Base-by-base conservation (phyloP, 2,113 vertebrate species). In the Physeter macrocephalus region DNA sequence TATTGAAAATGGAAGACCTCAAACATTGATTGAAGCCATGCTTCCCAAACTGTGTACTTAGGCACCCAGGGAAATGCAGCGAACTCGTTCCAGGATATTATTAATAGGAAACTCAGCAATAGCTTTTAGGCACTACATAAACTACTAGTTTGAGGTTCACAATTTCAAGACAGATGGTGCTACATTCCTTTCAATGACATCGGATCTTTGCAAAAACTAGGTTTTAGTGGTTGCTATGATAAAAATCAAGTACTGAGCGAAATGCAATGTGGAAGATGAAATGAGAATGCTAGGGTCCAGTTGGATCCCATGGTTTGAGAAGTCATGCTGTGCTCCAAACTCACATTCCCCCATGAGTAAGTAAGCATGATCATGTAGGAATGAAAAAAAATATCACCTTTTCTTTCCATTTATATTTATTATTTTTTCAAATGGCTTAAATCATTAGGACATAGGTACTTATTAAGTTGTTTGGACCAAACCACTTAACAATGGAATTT, bases 331-430 rank as follows among this genome's bases (percentile, higher is more conserved):
- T 49, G 36, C 15, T 90, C 41, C 29, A 41, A 3, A 81, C 25
- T 2, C 11, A 8, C 17, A 72, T 4, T 0, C 3, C 12, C 4
- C 52, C 5, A 1, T 3, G 1, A 83, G 29, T 2, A 29, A 57
- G 34, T 46, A 18, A 39, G 5, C 54, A n/a, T 46, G 29, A 18
- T 49, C 39, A 72, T 2, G 10, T 25, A 34, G 43, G 23, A 57
- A 43, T 41, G 52, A 78, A 75, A 92, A 31, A 57, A 75, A 81
- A 25, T 4, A 71, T 9, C 21, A 34, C 1, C 4, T 69, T 82
- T 82, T 69, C 90, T 87, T 90, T 87, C 87, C 11, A 14, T 54
- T n/a, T 61, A 17, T 21, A 2, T 46, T 54, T 43, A 21, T 90
- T 59, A 5, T 31, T n/a, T 89, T 72, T 62, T 43, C 36, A 81